Base-by-base conservation (phyloP, 2,113 vertebrate species). In the Etheostoma cragini region DNA sequence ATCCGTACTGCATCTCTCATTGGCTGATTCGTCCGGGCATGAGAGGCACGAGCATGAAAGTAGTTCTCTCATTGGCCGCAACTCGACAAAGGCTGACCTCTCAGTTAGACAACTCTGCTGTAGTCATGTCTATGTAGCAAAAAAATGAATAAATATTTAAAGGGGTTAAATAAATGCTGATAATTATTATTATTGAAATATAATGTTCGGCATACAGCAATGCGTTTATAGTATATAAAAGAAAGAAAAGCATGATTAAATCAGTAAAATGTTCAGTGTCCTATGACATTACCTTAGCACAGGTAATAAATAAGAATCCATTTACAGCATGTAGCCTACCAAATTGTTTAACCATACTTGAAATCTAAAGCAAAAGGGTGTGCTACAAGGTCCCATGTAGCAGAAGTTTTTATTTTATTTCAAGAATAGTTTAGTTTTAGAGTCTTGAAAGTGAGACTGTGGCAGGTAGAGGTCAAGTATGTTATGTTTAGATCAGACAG, bases 51-150 rank as follows among this genome's bases (percentile, higher is more conserved):
- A 49, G 49, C 30, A 1, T 19, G 15, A 62, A 58, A 38, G 49
- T 0, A 14, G 38, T 22, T 11, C 13, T 84, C 45, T 56, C 35
- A 91, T 94, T 94, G 92, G 92, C 21, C 19, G 21, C 4, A 53
- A 53, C 58, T 66, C 49, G 54, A 15, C 14, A 3, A 24, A 6
- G 1, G 15, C 4, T 26, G 7, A 1, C 26, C 2, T 17, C 8
- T 42, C 38, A 38, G 7, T 2, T 13, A 33, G 26, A 67, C 33
- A 46, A 42, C 38, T 42, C 14, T 14, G 26, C 38, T 24, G 54
- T 30, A 14, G 1, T 17, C 3, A 8, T 6, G 2, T 52, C 19
- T 0, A 50, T 5, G 1, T 38, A 8, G 35, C 35, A 38, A 38
- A 38, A 38, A 8, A 38, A n/a, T 60, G 10, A 58, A n/a, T n/a